phyloP scores from a whole-genome alignment of 2,797 vertebrate species.

The Notolabrus celidotus region DNA sequence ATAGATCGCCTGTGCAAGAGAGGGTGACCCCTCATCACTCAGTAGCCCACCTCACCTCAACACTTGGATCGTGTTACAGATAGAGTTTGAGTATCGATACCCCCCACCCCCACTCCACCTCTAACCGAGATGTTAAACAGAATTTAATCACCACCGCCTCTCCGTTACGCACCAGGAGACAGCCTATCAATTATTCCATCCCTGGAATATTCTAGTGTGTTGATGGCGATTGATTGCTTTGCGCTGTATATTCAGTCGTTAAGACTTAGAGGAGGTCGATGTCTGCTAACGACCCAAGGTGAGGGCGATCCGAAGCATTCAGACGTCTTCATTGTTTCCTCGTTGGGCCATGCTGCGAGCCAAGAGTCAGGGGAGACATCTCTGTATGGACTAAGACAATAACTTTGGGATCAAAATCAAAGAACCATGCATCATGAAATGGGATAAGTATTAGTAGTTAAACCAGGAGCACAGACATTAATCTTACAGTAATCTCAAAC shows the following conservation, averaged over 20 bases:
- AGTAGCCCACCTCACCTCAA: slow-evolving; percentile 43
- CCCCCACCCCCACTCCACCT: background rate
- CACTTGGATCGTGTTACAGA: slow-evolving; percentile 72
- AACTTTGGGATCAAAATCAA: background rate
- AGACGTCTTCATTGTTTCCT: slow-evolving; percentile 53
- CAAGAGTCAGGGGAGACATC: background rate
- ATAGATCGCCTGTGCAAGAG: slow-evolving; percentile 29
- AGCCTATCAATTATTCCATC: slow-evolving; percentile 80
- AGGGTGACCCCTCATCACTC: slow-evolving; percentile 50
- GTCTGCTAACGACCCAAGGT: slow-evolving; percentile 76
- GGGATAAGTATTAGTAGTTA: background rate
- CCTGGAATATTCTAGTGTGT: slow-evolving; percentile 73
- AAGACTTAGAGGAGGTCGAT: slow-evolving; percentile 76
- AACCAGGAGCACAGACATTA: slow-evolving; percentile 1
- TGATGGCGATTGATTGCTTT: slow-evolving; percentile 79
- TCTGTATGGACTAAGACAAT: no score
- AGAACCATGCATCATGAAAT: background rate
- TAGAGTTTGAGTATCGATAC: slow-evolving; percentile 66
- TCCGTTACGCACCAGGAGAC: slow-evolving; percentile 72
- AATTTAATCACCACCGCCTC: slow-evolving; percentile 77
- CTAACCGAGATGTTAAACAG: slow-evolving; percentile 71
- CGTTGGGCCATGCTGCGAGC: slow-evolving; percentile 74
- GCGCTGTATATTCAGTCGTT: slow-evolving; percentile 77
- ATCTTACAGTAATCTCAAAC: slow-evolving; percentile 71
- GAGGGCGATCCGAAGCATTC: slow-evolving; percentile 67